phyloP scores from a whole-genome alignment of 1,140 invertebrate species.

The Cydia splendana region DNA sequence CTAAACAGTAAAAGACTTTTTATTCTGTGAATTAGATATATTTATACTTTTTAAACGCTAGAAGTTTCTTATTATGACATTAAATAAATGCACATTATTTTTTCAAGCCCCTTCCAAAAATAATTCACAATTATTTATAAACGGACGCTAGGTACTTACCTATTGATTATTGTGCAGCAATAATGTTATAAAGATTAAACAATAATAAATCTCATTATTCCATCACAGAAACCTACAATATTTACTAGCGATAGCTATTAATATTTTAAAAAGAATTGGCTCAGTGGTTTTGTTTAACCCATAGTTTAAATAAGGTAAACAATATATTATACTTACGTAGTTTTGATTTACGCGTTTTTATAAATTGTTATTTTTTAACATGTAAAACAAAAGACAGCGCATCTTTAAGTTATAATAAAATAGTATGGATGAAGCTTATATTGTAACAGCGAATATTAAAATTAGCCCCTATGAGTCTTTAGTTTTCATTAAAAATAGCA shows the following conservation, averaged over 20 bases:
- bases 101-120: neutral
- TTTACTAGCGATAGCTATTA: neutral
- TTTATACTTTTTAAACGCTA: constrained; percentile 11
- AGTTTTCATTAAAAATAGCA: neutral
- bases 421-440: neutral
- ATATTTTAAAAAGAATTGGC: neutral
- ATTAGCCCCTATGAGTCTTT: neutral
- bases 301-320: constrained; percentile 1
- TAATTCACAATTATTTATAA: neutral
- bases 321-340: neutral
- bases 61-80: neutral
- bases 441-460: neutral
- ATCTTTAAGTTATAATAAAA: neutral
- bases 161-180: neutral
- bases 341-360: neutral
- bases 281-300: neutral
- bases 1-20: neutral
- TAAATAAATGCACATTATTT: neutral
- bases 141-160: too few species aligned
- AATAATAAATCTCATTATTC: neutral
- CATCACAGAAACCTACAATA: too few species aligned
- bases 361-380: neutral
- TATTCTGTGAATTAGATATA: constrained; percentile 9
- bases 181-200: neutral
- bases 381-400: neutral